Percentiles rank a stretch among this genome's conserved stretches.
Evolutionary conservation across 2,113 vertebrate species (phyloP).

Genomic region (Ptilorrhoa leucosticta): DNA sequence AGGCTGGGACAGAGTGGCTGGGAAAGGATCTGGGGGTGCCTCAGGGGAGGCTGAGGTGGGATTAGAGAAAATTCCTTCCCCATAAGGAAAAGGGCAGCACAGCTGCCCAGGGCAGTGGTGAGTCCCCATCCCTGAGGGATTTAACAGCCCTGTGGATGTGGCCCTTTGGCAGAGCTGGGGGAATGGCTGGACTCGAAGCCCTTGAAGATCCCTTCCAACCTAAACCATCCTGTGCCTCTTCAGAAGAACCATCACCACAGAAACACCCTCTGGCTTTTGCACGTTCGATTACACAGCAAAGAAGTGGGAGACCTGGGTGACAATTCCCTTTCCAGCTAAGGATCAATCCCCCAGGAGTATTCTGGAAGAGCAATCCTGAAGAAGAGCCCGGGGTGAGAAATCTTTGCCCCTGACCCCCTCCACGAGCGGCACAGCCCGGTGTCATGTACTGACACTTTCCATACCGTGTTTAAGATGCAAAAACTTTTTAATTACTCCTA

Average conservation of each 20-base stretch:
- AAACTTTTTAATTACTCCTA: background rate
- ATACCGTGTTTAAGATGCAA: background rate
- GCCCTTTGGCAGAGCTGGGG: background rate
- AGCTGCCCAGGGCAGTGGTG: background rate
- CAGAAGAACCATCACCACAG: background rate
- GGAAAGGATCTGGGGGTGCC: too few relatives aligned
- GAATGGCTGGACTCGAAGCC: accelerated
- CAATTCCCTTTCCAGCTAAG: background rate
- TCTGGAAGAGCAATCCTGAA: background rate
- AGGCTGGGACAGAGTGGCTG: background rate
- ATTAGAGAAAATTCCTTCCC: background rate
- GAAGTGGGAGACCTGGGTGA: background rate
- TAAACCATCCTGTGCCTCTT: background rate
- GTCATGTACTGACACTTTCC: background rate
- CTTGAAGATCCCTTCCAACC: background rate
- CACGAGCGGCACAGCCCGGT: accelerated
- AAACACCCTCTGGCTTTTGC: background rate
- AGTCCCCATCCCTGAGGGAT: background rate
- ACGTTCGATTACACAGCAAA: background rate
- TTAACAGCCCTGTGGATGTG: background rate
- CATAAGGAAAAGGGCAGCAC: background rate
- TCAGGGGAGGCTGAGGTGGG: too few relatives aligned
- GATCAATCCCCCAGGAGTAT: background rate
- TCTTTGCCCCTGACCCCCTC: background rate
- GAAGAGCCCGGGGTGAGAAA: background rate